phyloP scores from a whole-genome alignment of 2,888 invertebrate genomes.

The Brachylomia viminalis region DNA sequence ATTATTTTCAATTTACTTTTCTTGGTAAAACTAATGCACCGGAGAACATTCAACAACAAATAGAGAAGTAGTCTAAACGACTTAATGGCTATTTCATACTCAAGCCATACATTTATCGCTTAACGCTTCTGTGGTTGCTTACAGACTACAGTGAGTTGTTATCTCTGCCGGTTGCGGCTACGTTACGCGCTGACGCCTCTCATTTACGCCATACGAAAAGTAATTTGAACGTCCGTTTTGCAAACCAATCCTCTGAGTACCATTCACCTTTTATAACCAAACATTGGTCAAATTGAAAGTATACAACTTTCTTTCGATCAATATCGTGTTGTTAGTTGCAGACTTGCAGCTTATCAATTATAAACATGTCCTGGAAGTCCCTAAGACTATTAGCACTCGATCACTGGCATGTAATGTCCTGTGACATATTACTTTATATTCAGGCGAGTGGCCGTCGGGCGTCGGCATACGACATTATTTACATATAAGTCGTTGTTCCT shows the following conservation, averaged over 20 bases:
- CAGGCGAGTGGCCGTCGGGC: slow-evolving; percentile 77
- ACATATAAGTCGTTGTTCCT: slow-evolving; percentile 88
- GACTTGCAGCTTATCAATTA: slow-evolving; percentile 59
- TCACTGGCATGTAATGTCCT: slow-evolving; percentile 79
- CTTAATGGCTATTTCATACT: slow-evolving; percentile 56
- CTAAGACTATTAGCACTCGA: slow-evolving; percentile 76
- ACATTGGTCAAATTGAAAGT: slow-evolving; percentile 44
- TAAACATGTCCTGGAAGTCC: slow-evolving; percentile 60
- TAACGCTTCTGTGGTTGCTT: slow-evolving; percentile 73
- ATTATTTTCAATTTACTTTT: slow-evolving; percentile 31
- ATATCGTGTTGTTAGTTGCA: slow-evolving; percentile 13
- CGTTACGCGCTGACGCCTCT: slow-evolving; percentile 83
- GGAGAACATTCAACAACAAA: slow-evolving; percentile 43
- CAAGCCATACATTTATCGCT: slow-evolving; percentile 68
- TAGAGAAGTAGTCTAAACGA: slow-evolving; percentile 46
- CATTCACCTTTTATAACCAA: slow-evolving; percentile 60
- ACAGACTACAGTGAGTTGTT: slow-evolving; percentile 72
- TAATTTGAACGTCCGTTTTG: slow-evolving; percentile 80
- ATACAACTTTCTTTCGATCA: slow-evolving; percentile 46
- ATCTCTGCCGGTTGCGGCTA: slow-evolving; percentile 76
- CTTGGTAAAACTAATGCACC: slow-evolving; percentile 47
- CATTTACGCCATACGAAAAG: slow-evolving; percentile 80
- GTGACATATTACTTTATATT: slow-evolving; percentile 86
- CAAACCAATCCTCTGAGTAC: slow-evolving; percentile 71
- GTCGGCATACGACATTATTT: slow-evolving; percentile 86